Base-by-base conservation (phyloP, 2,113 vertebrate species). In the Choloepus hoffmanni region DNA sequence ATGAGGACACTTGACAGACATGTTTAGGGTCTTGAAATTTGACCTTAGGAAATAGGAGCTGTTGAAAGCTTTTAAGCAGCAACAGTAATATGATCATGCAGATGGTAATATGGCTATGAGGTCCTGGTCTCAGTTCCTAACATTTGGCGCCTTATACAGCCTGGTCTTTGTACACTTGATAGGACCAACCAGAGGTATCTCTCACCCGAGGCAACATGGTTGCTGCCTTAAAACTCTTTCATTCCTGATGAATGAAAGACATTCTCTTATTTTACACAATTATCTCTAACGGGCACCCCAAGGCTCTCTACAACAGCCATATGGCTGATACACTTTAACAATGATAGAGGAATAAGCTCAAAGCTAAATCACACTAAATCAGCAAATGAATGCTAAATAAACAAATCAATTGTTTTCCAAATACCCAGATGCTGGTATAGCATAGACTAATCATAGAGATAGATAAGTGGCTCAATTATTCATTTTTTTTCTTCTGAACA, bases 391-490 rank as follows among this genome's bases (percentile, higher is more conserved):
- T 45, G 28, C 36, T 77, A 21, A 95, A 70, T 65, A 53, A 86
- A 95, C 10, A 14, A 48, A 92, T 88, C 73, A 68, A 26, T 10
- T 63, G 18, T 93, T 92, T 96, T 65, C 79, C 86, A 63, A 93
- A 77, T 50, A 79, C 7, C 9, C 58, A 83, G 10, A 45, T 92
- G 74, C 74, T 50, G 7, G 43, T 36, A 85, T 1, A 79, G 13
- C 68, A 53, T 26, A n/a, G 28, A 96, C 87, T 50, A 67, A 84
- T 91, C 89, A 92, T 2, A 76, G 60, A 82, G 19, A 77, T 33
- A 77, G 33, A 74, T 21, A 85, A 62, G 78, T 30, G 10, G 28
- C 53, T 73, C 40, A 19, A 16, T 79, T 78, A 26, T 21, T 60
- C 28, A 1, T 74, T 70, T 90, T 36, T 82, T 74, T 70, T n/a